Evolutionary conservation across 2,113 vertebrate species (phyloP).

Genomic region (Ptyas mucosa): DNA sequence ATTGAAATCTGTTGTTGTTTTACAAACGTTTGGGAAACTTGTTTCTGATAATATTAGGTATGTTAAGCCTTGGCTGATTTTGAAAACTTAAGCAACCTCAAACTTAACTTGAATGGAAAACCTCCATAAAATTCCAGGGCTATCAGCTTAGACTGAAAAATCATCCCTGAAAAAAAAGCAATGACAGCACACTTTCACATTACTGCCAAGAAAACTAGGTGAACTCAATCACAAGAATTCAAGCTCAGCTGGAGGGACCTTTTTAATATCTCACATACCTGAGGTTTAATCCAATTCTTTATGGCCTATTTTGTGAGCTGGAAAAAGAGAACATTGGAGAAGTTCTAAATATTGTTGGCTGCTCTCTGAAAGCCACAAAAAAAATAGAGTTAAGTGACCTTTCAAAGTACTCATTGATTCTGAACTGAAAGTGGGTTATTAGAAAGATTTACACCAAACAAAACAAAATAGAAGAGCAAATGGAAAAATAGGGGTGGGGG

Average conservation of each 20-base stretch:
- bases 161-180: background rate
- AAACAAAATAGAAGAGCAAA: background rate
- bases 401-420: background rate
- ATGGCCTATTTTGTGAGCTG: background rate
- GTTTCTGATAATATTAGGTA: background rate
- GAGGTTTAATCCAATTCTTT: background rate
- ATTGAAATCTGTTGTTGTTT: background rate
- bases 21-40: background rate
- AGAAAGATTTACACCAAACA: background rate
- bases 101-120: background rate
- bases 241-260: background rate
- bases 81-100: background rate
- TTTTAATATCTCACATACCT: background rate
- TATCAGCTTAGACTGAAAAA: background rate
- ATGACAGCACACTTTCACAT: background rate
- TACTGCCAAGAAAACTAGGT: background rate
- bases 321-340: background rate
- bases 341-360: background rate
- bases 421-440: background rate
- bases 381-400: background rate
- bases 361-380: background rate
- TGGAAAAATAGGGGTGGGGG: no score
- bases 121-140: background rate
- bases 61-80: background rate
- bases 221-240: background rate